Conservation (phyloP, 2,113 vertebrate species). For the Gracilinanus agilis region DNA sequence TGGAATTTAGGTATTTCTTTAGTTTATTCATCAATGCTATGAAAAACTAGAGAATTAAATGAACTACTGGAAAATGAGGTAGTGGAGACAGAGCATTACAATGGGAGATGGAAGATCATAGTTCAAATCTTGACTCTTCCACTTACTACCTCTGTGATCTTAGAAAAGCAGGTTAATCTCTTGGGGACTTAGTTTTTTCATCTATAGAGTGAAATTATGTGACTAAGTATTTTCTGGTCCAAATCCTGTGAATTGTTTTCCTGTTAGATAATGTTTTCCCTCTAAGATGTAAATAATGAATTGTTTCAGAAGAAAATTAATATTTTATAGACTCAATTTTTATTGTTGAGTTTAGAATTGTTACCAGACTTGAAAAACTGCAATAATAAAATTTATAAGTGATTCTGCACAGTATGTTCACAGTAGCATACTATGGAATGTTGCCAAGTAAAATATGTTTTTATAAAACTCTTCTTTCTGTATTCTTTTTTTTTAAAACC, state of each 20-base stretch:
- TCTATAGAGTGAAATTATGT: no score
- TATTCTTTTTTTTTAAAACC: no score
- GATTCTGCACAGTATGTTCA: neutral
- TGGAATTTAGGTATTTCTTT: neutral
- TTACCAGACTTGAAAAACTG: neutral
- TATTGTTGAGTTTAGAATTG: constrained; percentile 35
- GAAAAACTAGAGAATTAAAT: neutral
- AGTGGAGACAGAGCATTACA: no score
- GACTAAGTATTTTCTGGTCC: no score
- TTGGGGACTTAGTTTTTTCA: no score
- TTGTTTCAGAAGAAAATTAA: constrained; percentile 18
- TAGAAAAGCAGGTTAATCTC: no score
- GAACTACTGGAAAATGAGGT: neutral
- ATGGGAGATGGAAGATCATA: no score
- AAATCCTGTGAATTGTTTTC: neutral
- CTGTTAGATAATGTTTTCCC: neutral
- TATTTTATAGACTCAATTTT: constrained; percentile 30
- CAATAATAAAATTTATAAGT: constrained; percentile 26
- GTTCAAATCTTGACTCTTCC: no score
- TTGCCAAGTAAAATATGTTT: neutral
- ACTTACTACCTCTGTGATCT: no score
- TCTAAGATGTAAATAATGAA: constrained; percentile 37
- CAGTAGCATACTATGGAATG: neutral
- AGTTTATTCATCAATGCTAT: neutral
- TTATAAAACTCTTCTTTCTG: neutral